Percentiles rank a stretch among this genome's conserved stretches.
These are phyloP conservation scores for Falcaria lacertinaria DNA, from an alignment of 2,888 invertebrate genomes.

Conservation along the genomic window DNA sequence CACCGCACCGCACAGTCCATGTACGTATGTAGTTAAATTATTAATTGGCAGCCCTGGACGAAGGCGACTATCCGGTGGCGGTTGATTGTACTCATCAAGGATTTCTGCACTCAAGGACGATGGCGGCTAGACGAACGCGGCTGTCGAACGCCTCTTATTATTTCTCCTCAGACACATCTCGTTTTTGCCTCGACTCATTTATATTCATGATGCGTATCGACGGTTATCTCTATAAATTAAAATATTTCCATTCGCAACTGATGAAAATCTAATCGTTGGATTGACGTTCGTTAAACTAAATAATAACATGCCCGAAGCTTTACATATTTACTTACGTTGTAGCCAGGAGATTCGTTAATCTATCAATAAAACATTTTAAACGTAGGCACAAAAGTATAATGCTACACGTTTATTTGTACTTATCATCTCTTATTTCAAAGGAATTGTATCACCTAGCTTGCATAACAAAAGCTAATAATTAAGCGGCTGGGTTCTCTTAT, in stretches of 20 bases:
- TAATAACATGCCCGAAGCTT: neutral
- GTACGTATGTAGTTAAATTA: constrained; percentile 44
- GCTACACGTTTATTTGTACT: no score
- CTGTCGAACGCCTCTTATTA: constrained; percentile 72
- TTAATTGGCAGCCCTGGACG: constrained; percentile 70
- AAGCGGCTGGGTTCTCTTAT: neutral
- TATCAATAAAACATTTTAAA: no score
- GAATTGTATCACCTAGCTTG: no score
- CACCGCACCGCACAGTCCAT: constrained; percentile 14
- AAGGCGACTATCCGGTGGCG: constrained; percentile 71
- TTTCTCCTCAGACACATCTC: constrained; percentile 71
- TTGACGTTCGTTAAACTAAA: constrained; percentile 19
- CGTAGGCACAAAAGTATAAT: no score
- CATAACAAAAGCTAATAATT: no score
- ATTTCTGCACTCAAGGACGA: constrained; percentile 78
- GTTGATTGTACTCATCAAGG: constrained; percentile 80
- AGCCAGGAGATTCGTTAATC: no score
- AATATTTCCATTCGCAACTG: constrained; percentile 51
- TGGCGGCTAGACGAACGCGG: constrained; percentile 65
- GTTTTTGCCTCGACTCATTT: constrained; percentile 74
- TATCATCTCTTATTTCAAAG: no score
- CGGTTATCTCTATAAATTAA: constrained; percentile 72
- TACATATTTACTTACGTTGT: no score
- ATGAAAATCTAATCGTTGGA: constrained; percentile 40
- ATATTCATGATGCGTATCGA: constrained; percentile 75